These are phyloP conservation scores for Blastobasis adustella DNA, from an alignment of 2,888 invertebrate genomes.

Conservation along the genomic window DNA sequence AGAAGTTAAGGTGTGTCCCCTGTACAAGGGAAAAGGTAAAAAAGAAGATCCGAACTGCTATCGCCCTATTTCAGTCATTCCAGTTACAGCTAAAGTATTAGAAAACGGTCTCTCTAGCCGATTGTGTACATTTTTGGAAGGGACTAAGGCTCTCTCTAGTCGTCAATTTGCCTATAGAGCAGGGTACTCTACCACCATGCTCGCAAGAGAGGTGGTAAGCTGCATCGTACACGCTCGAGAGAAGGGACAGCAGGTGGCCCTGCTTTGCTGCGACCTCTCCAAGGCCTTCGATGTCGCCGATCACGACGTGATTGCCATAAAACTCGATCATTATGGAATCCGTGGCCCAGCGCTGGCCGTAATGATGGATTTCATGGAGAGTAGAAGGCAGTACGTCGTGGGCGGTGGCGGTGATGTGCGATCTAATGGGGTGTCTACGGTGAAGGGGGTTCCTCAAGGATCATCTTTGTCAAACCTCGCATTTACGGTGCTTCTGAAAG, in stretches of 20 bases:
- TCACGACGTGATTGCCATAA: not conserved
- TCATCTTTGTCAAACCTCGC: too few relatives aligned
- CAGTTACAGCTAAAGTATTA: not conserved
- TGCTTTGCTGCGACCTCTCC: constrained; percentile 4
- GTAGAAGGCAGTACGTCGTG: too few relatives aligned
- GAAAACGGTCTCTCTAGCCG: not conserved
- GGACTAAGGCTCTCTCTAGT: not conserved
- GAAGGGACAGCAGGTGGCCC: constrained; percentile 1
- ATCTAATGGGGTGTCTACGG: too few relatives aligned
- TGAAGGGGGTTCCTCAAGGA: too few relatives aligned
- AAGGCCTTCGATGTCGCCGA: constrained; percentile 5
- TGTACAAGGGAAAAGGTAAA: constrained; percentile 4
- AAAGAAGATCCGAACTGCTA: constrained; percentile 1
- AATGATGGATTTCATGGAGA: too few relatives aligned
- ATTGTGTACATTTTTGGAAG: not conserved
- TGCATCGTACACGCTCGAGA: not conserved
- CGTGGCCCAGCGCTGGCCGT: not conserved
- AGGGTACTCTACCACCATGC: constrained; percentile 1
- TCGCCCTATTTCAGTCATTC: constrained; percentile 3
- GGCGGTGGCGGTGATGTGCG: too few relatives aligned
- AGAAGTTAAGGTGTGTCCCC: constrained; percentile 1
- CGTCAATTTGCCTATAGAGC: not conserved
- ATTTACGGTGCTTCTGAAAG: too few relatives aligned
- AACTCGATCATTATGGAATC: constrained; percentile 6
- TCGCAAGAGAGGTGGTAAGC: constrained; percentile 1